A percentile compares a stretch with the other conserved stretches of the same genome.
phyloP scores from a whole-genome alignment of 2,113 vertebrate genomes.

The Leiothrix lutea region DNA sequence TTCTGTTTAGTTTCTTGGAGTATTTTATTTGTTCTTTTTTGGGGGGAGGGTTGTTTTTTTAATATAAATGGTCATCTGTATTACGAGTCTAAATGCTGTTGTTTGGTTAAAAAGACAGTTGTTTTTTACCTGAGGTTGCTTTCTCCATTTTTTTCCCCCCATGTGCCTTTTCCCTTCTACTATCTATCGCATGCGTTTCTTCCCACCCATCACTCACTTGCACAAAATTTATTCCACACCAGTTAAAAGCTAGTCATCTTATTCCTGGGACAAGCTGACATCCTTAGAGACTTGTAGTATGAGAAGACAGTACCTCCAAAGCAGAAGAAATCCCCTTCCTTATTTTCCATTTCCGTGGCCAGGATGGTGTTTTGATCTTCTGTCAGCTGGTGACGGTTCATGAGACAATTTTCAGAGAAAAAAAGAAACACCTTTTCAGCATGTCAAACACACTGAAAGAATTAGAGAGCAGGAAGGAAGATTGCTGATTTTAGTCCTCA shows the following conservation, averaged over 20 bases:
- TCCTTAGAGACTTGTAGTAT: neutral
- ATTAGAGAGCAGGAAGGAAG: neutral
- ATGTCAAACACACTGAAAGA: neutral
- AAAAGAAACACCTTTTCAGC: neutral
- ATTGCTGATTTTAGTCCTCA: accelerated
- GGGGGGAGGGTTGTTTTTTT: neutral
- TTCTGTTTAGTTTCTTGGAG: neutral
- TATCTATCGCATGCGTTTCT: neutral
- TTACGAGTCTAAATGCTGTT: neutral
- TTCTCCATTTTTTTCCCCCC: accelerated
- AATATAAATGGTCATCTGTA: neutral
- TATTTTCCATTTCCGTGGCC: neutral
- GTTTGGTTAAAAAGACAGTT: neutral
- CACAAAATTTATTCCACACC: neutral
- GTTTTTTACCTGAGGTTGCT: neutral
- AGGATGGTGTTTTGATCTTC: neutral
- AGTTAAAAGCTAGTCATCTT: neutral
- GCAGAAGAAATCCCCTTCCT: neutral
- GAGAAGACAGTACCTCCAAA: neutral
- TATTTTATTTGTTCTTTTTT: neutral
- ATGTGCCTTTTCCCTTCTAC: neutral
- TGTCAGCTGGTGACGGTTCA: neutral
- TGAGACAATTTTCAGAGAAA: neutral
- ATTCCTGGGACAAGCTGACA: neutral
- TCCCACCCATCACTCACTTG: neutral